These are phyloP conservation scores for Megaceryle torquata DNA, from an alignment of 2,113 vertebrate genomes.

Conservation along the genomic window DNA sequence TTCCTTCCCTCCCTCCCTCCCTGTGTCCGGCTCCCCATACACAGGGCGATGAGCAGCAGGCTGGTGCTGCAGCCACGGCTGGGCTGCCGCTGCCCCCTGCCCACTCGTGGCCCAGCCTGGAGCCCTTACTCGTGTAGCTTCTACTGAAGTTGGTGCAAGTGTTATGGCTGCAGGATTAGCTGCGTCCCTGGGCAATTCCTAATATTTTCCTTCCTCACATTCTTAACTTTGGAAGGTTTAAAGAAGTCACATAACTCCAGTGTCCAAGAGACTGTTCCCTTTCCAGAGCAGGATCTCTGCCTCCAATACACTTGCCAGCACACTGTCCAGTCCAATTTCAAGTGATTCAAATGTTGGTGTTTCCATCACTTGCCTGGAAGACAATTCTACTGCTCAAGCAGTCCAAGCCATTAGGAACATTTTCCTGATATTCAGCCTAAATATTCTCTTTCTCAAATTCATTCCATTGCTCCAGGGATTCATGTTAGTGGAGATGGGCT, in stretches of 20 bases:
- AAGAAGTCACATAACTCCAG: slow-evolving; percentile 40
- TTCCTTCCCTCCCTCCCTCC: neutral
- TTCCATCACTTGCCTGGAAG: slow-evolving; percentile 49
- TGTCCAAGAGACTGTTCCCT: slow-evolving; percentile 9
- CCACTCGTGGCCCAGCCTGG: neutral
- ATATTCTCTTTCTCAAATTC: slow-evolving; percentile 23
- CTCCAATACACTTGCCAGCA: slow-evolving; percentile 46
- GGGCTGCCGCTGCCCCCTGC: neutral
- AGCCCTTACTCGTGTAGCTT: neutral
- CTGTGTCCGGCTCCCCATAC: accelerated
- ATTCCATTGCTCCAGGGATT: slow-evolving; percentile 17
- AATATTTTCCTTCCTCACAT: slow-evolving; percentile 52
- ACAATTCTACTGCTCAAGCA: neutral
- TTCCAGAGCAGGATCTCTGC: slow-evolving; percentile 52
- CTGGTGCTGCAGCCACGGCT: accelerated
- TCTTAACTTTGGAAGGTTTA: slow-evolving; percentile 47
- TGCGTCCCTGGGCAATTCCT: slow-evolving; percentile 33
- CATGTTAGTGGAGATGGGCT: slow-evolving; percentile 4
- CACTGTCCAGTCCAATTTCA: slow-evolving; percentile 36
- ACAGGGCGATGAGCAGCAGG: accelerated
- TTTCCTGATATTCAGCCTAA: slow-evolving; percentile 43
- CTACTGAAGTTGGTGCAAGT: neutral
- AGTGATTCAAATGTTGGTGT: slow-evolving; percentile 24
- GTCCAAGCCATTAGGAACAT: slow-evolving; percentile 45
- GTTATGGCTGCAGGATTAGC: slow-evolving; percentile 19